phyloP scores from a whole-genome alignment of 2,888 invertebrate species.

The Philhelius pedissequus region DNA sequence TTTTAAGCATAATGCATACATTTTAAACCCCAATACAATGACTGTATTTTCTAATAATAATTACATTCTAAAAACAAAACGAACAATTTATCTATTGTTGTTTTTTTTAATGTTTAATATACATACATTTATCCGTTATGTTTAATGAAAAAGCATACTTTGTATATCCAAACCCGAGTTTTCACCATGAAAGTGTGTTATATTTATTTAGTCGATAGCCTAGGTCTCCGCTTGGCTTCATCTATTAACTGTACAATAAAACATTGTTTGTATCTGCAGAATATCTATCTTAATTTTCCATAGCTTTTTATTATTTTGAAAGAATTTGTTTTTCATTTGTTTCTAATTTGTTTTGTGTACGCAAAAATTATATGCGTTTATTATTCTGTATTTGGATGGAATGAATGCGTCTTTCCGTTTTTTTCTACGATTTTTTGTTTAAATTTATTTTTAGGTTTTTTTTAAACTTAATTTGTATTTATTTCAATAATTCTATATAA shows the following conservation, averaged over 20 bases:
- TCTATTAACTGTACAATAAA: constrained; percentile 5
- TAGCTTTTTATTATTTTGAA: constrained; percentile 20
- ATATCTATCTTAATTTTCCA: constrained; percentile 45
- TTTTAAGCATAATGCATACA: constrained; percentile 56
- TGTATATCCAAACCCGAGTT: constrained; percentile 44
- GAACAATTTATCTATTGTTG: constrained; percentile 8
- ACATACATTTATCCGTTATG: constrained; percentile 37
- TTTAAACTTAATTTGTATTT: constrained; percentile 59
- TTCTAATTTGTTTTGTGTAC: constrained; percentile 35
- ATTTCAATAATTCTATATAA: constrained; percentile 62
- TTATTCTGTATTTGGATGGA: constrained; percentile 68
- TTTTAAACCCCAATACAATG: constrained; percentile 59
- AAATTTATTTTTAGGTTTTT: constrained; percentile 65
- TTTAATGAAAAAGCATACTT: constrained; percentile 41
- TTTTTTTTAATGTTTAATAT: constrained; percentile 6
- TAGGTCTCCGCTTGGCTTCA: constrained; percentile 28
- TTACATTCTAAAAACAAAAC: constrained; percentile 41
- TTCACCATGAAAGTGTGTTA: constrained; percentile 25
- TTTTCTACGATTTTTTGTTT: constrained; percentile 43
- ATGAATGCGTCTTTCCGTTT: constrained; percentile 59
- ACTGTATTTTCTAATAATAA: constrained; percentile 47
- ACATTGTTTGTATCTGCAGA: constrained; percentile 20
- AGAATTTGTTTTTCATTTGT: constrained; percentile 14
- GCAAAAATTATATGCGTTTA: constrained; percentile 57
- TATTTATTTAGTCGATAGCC: constrained; percentile 13